Percentiles rank a stretch among this genome's conserved stretches.
Conservation (phyloP, 2,888 invertebrate genomes). For the Agrenia bidenticulata region DNA sequence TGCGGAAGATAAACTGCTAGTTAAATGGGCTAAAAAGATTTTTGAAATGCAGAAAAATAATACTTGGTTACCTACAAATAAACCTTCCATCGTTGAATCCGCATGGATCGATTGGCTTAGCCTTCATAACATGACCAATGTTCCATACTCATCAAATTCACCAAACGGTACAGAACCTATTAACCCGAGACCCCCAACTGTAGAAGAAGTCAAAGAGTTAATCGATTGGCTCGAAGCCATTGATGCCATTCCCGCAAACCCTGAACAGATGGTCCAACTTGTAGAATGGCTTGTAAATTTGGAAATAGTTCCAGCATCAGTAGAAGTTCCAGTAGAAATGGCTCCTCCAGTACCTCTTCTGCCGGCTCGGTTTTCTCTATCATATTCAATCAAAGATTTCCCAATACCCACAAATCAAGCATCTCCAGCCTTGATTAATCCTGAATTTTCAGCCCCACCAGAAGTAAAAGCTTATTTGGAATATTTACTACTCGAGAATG, state of each 20-base stretch:
- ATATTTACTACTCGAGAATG: too few species aligned
- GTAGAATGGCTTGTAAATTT: neutral
- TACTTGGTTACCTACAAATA: conserved; percentile 8
- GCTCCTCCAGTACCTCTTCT: too few species aligned
- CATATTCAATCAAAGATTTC: too few species aligned
- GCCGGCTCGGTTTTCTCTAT: too few species aligned
- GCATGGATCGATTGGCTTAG: conserved; percentile 31
- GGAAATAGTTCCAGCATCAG: neutral
- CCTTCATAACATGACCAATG: neutral
- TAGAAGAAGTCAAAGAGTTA: neutral
- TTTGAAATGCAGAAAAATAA: conserved; percentile 12
- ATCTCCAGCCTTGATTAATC: too few species aligned
- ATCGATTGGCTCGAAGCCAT: neutral
- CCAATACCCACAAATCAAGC: too few species aligned
- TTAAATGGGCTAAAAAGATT: conserved; percentile 32
- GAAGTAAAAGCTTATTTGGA: too few species aligned
- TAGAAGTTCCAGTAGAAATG: too few species aligned
- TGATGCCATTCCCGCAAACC: neutral
- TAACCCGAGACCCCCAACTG: neutral
- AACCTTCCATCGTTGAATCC: conserved; percentile 25
- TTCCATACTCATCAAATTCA: neutral
- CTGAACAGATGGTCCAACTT: neutral
- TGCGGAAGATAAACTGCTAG: conserved; percentile 24
- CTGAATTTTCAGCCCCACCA: too few species aligned
- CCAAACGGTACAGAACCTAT: neutral